Evolutionary conservation across 2,888 invertebrate species (phyloP), one percentile per base, ranked within the genome.

Genomic region (Phortica magna): DNA sequence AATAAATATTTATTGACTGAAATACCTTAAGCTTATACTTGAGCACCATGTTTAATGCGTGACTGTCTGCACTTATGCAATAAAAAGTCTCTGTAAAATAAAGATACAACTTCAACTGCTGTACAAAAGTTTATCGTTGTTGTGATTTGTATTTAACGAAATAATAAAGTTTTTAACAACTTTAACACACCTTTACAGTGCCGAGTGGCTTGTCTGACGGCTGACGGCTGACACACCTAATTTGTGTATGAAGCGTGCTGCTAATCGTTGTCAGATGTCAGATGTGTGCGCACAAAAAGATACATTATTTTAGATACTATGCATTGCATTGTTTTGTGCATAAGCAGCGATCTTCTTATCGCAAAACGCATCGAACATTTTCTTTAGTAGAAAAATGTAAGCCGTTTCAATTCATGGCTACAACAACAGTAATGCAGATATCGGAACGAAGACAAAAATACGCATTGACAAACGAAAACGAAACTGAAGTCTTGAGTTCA

Each of bases 401-500:
- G 14, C 65, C 17, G 19, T 14, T 39, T 31, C 22, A 9, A 65
- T 7, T 31, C 42, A 42, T 43, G 22, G 9, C 48, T 31, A 68
- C 55, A 71, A 71, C 55, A 71, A 55, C 53, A 6, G 43, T 4
- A n/a, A 53, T 7, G 17, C n/a, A 48, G 48, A 64, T 22, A 73
- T n/a, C 17, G 7, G 12, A 61, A 64, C 42, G 19, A 5, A 39
- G 6, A n/a, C 61, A 14, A 14, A 42, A 42, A 73, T 70, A 71
- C 31, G 39, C 17, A 55, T 71, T 71, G 10, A 71, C 70, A 76
- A 73, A 78, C 76, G 78, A 76, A 79, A 78, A 77, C 76, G 74
- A 78, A 80, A 80, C 59, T 80, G 79, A 79, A 77, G 80, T 76
- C 79, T 78, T 81, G 55, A 82, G 77, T 80, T 77, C 76, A 73